Base-by-base conservation (phyloP, 2,888 invertebrate species). In the Netelia inedita region DNA sequence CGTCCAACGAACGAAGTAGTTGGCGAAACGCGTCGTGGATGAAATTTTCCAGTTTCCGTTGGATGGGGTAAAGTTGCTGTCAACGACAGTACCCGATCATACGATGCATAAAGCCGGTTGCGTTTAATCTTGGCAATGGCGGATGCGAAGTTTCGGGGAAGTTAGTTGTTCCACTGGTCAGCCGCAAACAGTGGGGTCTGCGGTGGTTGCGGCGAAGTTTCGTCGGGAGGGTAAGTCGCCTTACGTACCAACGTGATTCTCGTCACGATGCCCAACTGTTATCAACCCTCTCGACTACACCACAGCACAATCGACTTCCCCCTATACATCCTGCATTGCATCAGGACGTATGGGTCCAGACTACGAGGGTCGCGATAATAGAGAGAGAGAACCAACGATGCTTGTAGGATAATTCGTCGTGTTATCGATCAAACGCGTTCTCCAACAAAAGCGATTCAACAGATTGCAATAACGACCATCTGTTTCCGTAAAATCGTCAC, bases 141-240 rank as follows among this genome's bases (percentile, higher is more conserved):
- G 21, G 53, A 53, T 65, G 11, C 79, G 53, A 80, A 80, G 55
- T 80, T 83, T 43, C 83, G 6, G 80, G 72, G 19, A 83, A 83
- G 80, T 83, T 68, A 80, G 76, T 80, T 76, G 79, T 80, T 83
- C 72, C 71, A 79, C 23, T 79, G 83, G 83, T 83, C 83, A 80
- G 72, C 83, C 76, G 55, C 83, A 79, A 83, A 79, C 79, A 84
- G 61, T 66, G 46, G 75, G 57, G 28, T 16, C 50, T 79, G 79
- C 35, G 72, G 80, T 61, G 50, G 19, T 69, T 66, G 72, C 35
- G 61, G 72, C 68, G 61, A 68, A 73, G 71, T 84, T 61, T 28
- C 53, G 61, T n/a, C 19, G 35, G 66, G 66, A 69, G 69, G 75
- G 43, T 53, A 43, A 50, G 23, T 16, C 35, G 41, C 76, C 28